phyloP scores from a whole-genome alignment of 2,888 invertebrate genomes.

The Tinea pellionella region DNA sequence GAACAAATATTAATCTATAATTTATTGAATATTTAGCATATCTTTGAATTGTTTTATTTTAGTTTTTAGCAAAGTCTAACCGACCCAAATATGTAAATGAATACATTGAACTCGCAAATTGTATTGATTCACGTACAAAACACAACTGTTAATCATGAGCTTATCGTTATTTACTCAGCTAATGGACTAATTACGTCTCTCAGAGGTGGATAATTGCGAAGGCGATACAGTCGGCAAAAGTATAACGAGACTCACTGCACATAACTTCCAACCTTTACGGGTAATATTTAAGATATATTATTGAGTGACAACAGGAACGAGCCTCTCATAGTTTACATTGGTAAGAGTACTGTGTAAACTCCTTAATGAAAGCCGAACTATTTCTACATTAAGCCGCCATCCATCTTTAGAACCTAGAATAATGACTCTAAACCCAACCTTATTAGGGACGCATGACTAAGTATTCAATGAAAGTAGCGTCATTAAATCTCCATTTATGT shows the following conservation, averaged over 20 bases:
- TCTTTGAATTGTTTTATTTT: too few relatives aligned
- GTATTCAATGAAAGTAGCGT: conserved; percentile 8
- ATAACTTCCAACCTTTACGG: neutral
- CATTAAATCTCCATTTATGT: conserved; percentile 3
- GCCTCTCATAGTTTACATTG: neutral
- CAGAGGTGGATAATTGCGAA: conserved; percentile 38
- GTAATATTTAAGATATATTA: neutral
- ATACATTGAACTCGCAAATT: conserved; percentile 4
- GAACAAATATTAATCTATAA: too few relatives aligned
- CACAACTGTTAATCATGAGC: conserved; percentile 37
- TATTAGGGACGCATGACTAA: conserved; percentile 10
- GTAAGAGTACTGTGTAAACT: conserved; percentile 18
- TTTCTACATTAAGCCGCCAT: conserved; percentile 20
- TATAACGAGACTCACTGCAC: neutral
- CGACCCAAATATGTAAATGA: neutral
- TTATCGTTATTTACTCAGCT: conserved; percentile 57
- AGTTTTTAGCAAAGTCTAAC: neutral
- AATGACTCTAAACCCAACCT: conserved; percentile 5
- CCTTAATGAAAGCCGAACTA: conserved; percentile 28
- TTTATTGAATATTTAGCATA: too few relatives aligned
- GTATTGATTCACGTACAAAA: conserved; percentile 10
- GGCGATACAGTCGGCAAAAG: conserved; percentile 16
- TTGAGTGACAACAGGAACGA: neutral
- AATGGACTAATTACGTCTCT: conserved; percentile 53
- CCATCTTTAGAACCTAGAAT: conserved; percentile 10